phyloP scores from a whole-genome alignment of 2,797 vertebrate species.

The Echiichthys vipera region DNA sequence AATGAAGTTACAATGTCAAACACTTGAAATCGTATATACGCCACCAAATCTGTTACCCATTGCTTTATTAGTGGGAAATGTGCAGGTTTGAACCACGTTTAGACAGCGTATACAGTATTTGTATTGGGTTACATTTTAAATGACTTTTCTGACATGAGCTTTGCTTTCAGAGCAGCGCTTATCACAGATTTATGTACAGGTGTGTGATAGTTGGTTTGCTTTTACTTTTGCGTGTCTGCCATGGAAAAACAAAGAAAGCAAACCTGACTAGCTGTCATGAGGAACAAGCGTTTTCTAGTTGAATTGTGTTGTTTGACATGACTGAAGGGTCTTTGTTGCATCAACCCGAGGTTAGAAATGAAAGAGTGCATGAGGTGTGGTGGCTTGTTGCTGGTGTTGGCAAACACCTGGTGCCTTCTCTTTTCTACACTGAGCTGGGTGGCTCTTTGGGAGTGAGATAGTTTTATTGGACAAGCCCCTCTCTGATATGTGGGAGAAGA shows the following conservation, averaged over 20 bases:
- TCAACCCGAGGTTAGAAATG: slow-evolving; percentile 68
- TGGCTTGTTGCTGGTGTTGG: slow-evolving; percentile 73
- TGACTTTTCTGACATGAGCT: slow-evolving; percentile 56
- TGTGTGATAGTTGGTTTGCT: slow-evolving; percentile 74
- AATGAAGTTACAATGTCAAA: slow-evolving; percentile 19
- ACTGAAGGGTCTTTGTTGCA: slow-evolving; percentile 58
- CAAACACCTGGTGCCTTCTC: slow-evolving; percentile 67
- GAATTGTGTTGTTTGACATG: slow-evolving; percentile 65
- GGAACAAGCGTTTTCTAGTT: slow-evolving; percentile 67
- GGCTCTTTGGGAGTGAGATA: slow-evolving; percentile 49
- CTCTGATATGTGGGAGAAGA: slow-evolving; percentile 45
- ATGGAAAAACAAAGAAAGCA: slow-evolving; percentile 62
- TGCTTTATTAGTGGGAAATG: slow-evolving; percentile 22
- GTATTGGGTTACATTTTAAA: slow-evolving; percentile 54
- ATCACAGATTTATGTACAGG: slow-evolving; percentile 71
- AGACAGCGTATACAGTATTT: slow-evolving; percentile 47
- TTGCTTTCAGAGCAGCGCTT: slow-evolving; percentile 64
- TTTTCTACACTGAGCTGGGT: slow-evolving; percentile 55
- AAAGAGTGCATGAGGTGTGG: slow-evolving; percentile 74
- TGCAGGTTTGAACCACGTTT: slow-evolving; percentile 38
- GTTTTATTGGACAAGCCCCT: slow-evolving; percentile 46
- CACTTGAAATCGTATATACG: slow-evolving; percentile 30
- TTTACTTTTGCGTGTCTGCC: slow-evolving; percentile 70
- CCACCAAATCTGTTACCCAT: slow-evolving; percentile 21
- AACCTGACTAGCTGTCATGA: slow-evolving; percentile 58